Base-by-base conservation (phyloP, 2,113 vertebrate genomes). In the Siniperca chuatsi region DNA sequence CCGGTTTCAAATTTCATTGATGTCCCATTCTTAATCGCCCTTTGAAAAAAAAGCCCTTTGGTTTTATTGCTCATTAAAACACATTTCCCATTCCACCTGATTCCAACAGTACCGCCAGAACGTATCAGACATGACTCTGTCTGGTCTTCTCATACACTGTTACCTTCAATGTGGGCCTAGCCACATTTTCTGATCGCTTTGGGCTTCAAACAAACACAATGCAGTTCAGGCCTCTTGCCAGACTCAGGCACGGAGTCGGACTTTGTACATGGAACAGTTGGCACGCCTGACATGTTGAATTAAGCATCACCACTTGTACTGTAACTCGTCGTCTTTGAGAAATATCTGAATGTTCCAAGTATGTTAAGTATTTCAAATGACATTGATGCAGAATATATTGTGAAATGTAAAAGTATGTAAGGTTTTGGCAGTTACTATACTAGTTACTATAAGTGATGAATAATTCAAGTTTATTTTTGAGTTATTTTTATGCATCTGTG, bases 71-170 rank as follows among this genome's bases (percentile, higher is more conserved):
- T 54, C 25, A 25, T 25, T 25, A 25, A 72, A 90, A 71, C 75
- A 78, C 87, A 84, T 88, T 92, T 92, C 86, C 89, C 9, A 68
- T 87, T 89, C 78, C 57, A 58, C 62, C 69, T 72, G 79, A 81
- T 73, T 85, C 85, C 71, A 85, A 77, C 64, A 40, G 69, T 37
- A 60, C 78, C 60, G 66, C 75, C 73, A 54, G 54, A 70, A 85
- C 81, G 72, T 78, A 80, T 88, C 62, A n/a, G 68, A 69, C 35
- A 71, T 25, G 54, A 81, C 62, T 81, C 61, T 65, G 70, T 61
- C 66, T 74, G 65, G 62, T 54, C 69, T 74, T 86, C 79, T 92
- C 80, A 55, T 87, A 42, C 72, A 11, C 67, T 73, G 57, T 80
- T 61, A 50, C 85, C 85, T 88, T 89, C 87, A 84, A 84, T 46